Percentiles rank a stretch among this genome's conserved stretches.
Evolutionary conservation across 2,113 vertebrate genomes (phyloP).

Genomic region (Camelus dromedarius): DNA sequence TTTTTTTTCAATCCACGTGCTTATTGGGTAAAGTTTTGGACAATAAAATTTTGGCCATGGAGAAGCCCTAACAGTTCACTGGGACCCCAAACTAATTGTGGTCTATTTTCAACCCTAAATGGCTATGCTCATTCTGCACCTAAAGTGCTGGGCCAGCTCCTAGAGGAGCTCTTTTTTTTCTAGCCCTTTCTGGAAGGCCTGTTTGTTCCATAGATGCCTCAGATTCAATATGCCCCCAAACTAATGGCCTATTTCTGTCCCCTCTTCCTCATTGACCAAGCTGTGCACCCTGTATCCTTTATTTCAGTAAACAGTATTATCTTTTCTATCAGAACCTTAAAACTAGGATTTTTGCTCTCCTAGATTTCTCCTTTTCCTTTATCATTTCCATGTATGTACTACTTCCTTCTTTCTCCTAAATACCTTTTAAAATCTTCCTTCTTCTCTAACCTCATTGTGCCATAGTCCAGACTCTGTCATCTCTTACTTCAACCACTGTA

Average conservation of each 20-base stretch:
- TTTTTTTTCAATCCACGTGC: neutral
- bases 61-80: neutral
- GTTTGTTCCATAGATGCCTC: neutral
- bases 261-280: neutral
- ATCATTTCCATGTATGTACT: neutral
- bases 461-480: neutral
- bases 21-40: conserved; percentile 24
- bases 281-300: neutral
- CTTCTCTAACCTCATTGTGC: neutral
- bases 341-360: neutral
- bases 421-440: neutral
- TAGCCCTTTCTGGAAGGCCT: neutral
- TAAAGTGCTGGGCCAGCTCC: neutral
- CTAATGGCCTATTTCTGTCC: neutral
- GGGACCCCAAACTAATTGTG: neutral
- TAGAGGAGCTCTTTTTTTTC: neutral
- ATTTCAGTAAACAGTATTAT: conserved; percentile 18
- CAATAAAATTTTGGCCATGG: neutral
- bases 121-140: neutral
- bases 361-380: conserved; percentile 10
- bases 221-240: neutral
- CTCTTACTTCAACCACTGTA: conserved; percentile 7
- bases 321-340: neutral
- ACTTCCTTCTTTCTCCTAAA: neutral
- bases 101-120: neutral